Conservation (phyloP, 2,113 vertebrate species). For the Siphamia tubifer region DNA sequence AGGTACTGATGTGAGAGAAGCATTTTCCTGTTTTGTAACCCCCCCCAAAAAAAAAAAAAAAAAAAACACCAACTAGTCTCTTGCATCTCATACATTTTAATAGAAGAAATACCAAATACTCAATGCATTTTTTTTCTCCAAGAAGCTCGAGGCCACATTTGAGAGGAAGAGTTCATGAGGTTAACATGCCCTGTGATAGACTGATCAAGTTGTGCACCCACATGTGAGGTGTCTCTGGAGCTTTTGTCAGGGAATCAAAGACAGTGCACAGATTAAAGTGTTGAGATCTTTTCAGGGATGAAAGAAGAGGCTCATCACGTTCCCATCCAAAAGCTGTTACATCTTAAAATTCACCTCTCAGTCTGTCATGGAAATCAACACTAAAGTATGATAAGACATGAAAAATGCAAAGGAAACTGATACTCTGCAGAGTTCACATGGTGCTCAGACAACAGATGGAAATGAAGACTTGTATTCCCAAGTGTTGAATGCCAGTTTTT, state of each 20-base stretch:
- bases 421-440: constrained; percentile 26
- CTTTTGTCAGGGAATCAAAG: constrained; percentile 23
- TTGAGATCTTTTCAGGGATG: constrained; percentile 34
- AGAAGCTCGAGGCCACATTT: not conserved
- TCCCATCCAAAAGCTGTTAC: constrained; percentile 28
- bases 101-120: no score
- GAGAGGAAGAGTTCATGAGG: not conserved
- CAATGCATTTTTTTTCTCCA: not conserved
- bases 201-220: constrained; percentile 32
- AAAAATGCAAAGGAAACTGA: constrained; percentile 43
- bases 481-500: constrained; percentile 21
- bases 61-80: no score
- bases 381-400: constrained; percentile 39
- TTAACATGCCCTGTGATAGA: not conserved
- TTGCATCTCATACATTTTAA: no score
- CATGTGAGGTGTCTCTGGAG: constrained; percentile 27
- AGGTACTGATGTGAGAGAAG: no score
- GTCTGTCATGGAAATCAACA: constrained; percentile 20
- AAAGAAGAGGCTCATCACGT: constrained; percentile 38
- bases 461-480: constrained; percentile 9
- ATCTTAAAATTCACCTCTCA: constrained; percentile 47
- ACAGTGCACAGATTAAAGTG: constrained; percentile 30
- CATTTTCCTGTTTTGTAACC: no score
- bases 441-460: constrained; percentile 5
- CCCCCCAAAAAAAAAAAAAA: no score